Evolutionary conservation across 2,797 vertebrate species (phyloP), one percentile per base, ranked within the genome.

Genomic region (Cheirogaleus major): DNA sequence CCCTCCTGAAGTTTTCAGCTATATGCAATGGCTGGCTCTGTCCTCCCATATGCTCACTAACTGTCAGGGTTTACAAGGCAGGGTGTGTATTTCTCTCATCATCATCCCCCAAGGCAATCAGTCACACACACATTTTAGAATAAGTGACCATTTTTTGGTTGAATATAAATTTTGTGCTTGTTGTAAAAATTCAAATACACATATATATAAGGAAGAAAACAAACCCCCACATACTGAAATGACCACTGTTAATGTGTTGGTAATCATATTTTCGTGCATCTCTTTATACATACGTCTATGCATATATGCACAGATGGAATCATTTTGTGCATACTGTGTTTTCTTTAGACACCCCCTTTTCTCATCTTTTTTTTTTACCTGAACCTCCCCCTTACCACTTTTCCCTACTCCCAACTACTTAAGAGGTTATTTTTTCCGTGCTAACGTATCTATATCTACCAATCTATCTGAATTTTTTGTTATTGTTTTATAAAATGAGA

Each of bases 121-220:
- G 55, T 27, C 27, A 82, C 80, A 89, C 22, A n/a, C 11, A 18
- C 20, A 61, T 88, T 87, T 95, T 23, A 91, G 88, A 81, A 63
- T 75, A 75, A 92, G 75, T 75, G 75, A 81, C 35, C 18, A 61
- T 81, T 48, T 11, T 81, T 90, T 69, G 45, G 38, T 69, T 92
- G 61, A 22, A 61, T 63, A 75, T 84, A 84, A 86, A 43, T 20
- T 73, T 2, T 65, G 30, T 55, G 32, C 41, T 88, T 86, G 52
- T 43, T 82, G 30, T 41, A 65, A 92, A 94, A 90, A 67, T 80
- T 89, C 43, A 92, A 84, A 85, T 82, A 57, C 67, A n/a, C 89
- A 50, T 50, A 93, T 75, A 35, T 65, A 63, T 50, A 78, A 86
- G 75, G n/a, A 85, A 96, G 48, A 4, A 32, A 86, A 81, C 86